Percentiles rank a stretch among this genome's conserved stretches.
Conservation (phyloP, 2,888 invertebrate genomes). For the Amblyjoppa fuscipennis region DNA sequence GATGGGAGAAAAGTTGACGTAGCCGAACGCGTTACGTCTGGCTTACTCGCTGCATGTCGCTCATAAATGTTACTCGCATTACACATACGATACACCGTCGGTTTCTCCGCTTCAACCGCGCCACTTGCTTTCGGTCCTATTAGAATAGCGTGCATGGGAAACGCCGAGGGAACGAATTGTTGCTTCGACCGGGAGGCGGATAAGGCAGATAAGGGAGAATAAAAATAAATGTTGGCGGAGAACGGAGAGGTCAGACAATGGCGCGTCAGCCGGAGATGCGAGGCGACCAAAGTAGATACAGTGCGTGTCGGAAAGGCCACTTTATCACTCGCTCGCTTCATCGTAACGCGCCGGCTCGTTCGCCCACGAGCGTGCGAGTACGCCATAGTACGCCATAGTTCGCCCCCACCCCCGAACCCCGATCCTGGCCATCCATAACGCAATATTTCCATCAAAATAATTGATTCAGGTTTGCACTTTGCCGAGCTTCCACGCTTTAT, state of each 20-base stretch:
- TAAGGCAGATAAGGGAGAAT: neutral
- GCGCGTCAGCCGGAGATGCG: constrained; percentile 39
- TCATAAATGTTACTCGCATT: constrained; percentile 19
- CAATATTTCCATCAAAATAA: constrained; percentile 78
- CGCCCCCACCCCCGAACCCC: neutral
- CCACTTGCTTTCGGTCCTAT: neutral
- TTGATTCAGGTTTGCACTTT: constrained; percentile 74
- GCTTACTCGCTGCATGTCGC: neutral
- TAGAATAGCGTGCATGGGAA: neutral
- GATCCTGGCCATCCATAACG: constrained; percentile 66
- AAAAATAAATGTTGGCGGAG: neutral
- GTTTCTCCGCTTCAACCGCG: neutral
- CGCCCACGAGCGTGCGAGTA: neutral
- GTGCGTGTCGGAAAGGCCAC: constrained; percentile 46
- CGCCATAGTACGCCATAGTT: constrained; percentile 8
- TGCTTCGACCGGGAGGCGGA: neutral
- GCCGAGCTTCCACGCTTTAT: constrained; percentile 25
- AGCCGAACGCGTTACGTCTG: neutral
- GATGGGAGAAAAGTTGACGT: constrained; percentile 12
- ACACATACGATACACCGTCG: neutral
- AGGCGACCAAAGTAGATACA: constrained; percentile 4
- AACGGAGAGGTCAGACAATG: neutral
- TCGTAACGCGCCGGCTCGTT: neutral
- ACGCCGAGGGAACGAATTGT: neutral
- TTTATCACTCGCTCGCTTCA: constrained; percentile 17